A percentile compares a stretch with the other conserved stretches of the same genome.
phyloP scores from a whole-genome alignment of 2,797 vertebrate species.

The Schizopygopsis malacanthus region DNA sequence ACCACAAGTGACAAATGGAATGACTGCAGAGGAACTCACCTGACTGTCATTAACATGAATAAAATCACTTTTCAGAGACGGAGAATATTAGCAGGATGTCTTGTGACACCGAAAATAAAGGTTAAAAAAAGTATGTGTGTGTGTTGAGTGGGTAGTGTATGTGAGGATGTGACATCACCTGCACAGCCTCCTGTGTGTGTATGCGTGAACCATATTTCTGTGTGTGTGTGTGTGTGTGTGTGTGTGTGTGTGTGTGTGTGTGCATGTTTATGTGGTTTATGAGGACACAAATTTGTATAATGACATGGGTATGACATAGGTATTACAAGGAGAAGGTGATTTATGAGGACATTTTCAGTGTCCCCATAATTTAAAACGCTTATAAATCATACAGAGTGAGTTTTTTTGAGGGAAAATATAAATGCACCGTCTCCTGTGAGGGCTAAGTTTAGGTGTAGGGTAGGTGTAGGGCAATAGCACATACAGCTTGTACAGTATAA shows the following conservation, averaged over 20 bases:
- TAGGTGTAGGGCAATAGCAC: too few relatives aligned
- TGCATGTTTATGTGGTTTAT: too few relatives aligned
- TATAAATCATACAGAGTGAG: too few relatives aligned
- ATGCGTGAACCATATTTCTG: not conserved
- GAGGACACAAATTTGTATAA: too few relatives aligned
- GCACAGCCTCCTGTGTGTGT: not conserved
- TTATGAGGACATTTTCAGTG: too few relatives aligned
- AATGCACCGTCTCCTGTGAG: too few relatives aligned
- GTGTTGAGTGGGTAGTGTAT: not conserved
- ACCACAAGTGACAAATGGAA: not conserved
- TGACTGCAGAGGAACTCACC: not conserved
- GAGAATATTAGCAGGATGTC: not conserved
- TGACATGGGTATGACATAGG: too few relatives aligned
- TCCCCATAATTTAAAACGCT: too few relatives aligned
- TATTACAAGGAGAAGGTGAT: too few relatives aligned
- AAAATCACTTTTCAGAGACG: not conserved
- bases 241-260: not conserved
- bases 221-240: not conserved
- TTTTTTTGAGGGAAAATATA: too few relatives aligned
- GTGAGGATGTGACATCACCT: not conserved
- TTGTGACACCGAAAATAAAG: not conserved
- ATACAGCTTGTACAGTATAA: too few relatives aligned
- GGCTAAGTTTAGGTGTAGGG: too few relatives aligned
- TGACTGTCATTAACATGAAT: not conserved
- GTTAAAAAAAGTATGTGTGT: not conserved